Percentiles rank a stretch among this genome's conserved stretches.
Evolutionary conservation across 2,888 invertebrate genomes (phyloP).

Genomic region (Aphodius granarius): DNA sequence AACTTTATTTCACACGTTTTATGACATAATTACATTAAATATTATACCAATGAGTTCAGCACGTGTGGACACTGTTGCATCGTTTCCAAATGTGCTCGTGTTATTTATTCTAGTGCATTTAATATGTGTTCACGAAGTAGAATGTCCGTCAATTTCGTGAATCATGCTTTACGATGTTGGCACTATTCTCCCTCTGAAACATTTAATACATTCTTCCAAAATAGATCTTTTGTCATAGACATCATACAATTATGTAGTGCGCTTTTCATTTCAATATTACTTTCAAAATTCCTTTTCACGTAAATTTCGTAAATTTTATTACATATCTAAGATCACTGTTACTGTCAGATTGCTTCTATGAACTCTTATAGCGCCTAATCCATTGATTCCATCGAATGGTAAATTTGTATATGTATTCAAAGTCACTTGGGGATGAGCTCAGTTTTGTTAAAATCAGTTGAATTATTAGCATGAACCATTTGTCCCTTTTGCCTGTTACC

Average conservation of each 20-base stretch:
- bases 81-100: neutral
- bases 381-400: no score
- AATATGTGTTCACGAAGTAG: neutral
- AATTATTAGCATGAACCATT: no score
- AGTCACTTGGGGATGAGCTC: no score
- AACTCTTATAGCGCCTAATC: no score
- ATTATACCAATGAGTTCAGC: neutral
- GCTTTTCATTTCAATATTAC: neutral
- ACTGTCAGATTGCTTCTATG: no score
- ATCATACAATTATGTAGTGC: neutral
- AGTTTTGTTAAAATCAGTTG: no score
- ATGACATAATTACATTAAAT: neutral
- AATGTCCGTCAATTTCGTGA: neutral
- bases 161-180: neutral
- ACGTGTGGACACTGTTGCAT: neutral
- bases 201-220: neutral
- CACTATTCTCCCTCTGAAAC: neutral
- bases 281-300: neutral
- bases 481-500: no score
- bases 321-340: no score
- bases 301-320: no score
- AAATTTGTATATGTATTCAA: no score
- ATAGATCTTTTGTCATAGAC: neutral
- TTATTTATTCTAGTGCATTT: neutral
- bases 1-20: neutral